Percentiles rank a stretch among this genome's conserved stretches.
Conservation (phyloP, 2,888 invertebrate genomes). For the Euphydryas editha region DNA sequence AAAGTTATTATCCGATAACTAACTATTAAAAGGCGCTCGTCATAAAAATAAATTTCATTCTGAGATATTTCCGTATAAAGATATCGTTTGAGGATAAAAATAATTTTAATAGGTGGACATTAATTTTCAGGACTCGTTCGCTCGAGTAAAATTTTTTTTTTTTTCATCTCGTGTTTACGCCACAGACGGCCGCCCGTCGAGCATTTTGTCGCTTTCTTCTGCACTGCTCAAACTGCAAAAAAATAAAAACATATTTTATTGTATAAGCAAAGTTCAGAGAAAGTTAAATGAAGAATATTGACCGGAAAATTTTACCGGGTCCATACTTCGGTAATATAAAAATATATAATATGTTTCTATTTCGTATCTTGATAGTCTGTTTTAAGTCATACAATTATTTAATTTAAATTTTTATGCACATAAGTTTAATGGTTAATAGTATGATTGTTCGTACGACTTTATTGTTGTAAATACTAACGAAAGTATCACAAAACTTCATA, state of each 20-base stretch:
- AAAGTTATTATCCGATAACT: conserved; percentile 23
- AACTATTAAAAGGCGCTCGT: conserved; percentile 38
- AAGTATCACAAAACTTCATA: too few species aligned
- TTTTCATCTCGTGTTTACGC: conserved; percentile 68
- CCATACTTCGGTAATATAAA: too few species aligned
- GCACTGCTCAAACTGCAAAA: conserved; percentile 84
- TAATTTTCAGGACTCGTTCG: conserved; percentile 50
- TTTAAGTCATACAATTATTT: background rate
- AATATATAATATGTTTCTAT: background rate
- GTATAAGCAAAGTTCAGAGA: conserved; percentile 25
- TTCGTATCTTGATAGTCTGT: background rate
- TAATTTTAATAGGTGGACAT: conserved; percentile 54
- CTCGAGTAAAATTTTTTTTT: conserved; percentile 7
- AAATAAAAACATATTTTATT: conserved; percentile 21
- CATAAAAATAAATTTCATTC: conserved; percentile 67
- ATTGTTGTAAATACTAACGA: too few species aligned
- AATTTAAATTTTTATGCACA: background rate
- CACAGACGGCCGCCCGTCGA: conserved; percentile 88
- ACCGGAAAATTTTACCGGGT: too few species aligned
- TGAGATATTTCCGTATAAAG: conserved; percentile 48
- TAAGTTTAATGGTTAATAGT: too few species aligned
- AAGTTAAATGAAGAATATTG: conserved; percentile 16
- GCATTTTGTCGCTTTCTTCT: conserved; percentile 90
- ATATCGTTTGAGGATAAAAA: conserved; percentile 35
- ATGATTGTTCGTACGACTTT: too few species aligned